These are phyloP conservation scores for Emys orbicularis DNA, from an alignment of 2,797 vertebrate species.

Conservation along the genomic window DNA sequence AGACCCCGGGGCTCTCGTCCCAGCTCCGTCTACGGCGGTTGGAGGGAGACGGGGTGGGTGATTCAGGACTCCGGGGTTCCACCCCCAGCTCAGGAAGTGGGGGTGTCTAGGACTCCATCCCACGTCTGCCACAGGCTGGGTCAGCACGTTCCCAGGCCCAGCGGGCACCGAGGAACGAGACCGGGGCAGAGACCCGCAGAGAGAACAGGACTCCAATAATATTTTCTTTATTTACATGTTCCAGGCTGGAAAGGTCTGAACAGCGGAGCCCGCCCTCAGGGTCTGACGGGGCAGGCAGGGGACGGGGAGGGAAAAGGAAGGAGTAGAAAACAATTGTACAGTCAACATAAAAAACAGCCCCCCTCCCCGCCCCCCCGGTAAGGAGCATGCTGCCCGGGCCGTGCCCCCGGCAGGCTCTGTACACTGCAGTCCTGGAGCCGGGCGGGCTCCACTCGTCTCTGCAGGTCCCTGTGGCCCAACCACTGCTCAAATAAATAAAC, in stretches of 20 bases:
- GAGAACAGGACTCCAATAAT: constrained; percentile 59
- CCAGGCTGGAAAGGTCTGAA: constrained; percentile 75
- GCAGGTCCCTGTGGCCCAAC: background rate
- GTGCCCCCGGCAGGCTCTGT: background rate
- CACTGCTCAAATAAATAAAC: background rate
- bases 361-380: constrained; percentile 50
- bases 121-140: background rate
- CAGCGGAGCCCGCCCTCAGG: constrained; percentile 40
- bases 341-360: constrained; percentile 78
- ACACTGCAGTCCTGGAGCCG: background rate
- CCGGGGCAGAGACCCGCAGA: background rate
- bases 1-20: background rate
- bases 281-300: background rate
- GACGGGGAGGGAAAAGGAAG: background rate
- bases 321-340: constrained; percentile 65
- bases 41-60: background rate
- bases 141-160: too few relatives aligned
- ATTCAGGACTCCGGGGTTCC: background rate
- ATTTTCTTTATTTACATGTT: constrained; percentile 84
- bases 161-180: too few relatives aligned
- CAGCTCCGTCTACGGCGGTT: background rate
- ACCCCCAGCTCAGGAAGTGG: background rate
- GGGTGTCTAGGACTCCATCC: background rate
- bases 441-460: background rate
- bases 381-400: constrained; percentile 52